Conservation (phyloP, 2,888 invertebrate species). For the Trissolcus japonicus region DNA sequence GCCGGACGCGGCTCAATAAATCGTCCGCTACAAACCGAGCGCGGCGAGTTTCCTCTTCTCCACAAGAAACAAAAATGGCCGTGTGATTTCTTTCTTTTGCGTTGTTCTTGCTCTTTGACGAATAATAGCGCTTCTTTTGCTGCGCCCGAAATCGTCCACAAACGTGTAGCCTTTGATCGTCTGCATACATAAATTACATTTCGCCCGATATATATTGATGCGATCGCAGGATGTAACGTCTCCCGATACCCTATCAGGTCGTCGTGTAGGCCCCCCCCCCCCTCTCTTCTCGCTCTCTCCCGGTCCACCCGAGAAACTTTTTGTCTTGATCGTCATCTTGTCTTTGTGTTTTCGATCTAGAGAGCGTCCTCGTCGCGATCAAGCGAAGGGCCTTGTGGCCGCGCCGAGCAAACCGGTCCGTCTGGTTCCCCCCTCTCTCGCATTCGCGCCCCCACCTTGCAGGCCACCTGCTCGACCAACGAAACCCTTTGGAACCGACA, state of each 20-base stretch:
- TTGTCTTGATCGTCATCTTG: constrained; percentile 13
- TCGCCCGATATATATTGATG: constrained; percentile 40
- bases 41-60: constrained; percentile 16
- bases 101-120: constrained; percentile 19
- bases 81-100: constrained; percentile 32
- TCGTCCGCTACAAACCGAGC: constrained; percentile 36
- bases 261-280: constrained; percentile 9
- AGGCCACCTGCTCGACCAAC: constrained; percentile 72
- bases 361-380: constrained; percentile 51
- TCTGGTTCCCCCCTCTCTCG: constrained; percentile 68
- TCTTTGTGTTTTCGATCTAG: constrained; percentile 42
- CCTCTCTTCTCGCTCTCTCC: constrained; percentile 12
- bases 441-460: constrained; percentile 65
- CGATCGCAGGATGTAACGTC: constrained; percentile 36
- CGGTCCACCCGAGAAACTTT: constrained; percentile 31
- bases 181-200: constrained; percentile 46
- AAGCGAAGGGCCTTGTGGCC: constrained; percentile 66
- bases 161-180: constrained; percentile 26
- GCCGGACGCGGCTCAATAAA: constrained; percentile 41
- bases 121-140: constrained; percentile 34
- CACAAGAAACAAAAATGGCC: constrained; percentile 43
- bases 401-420: constrained; percentile 75
- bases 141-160: constrained; percentile 31
- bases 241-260: constrained; percentile 47
- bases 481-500: constrained; percentile 64